Base-by-base conservation (phyloP, 2,113 vertebrate species). In the Ploceus nigricollis region DNA sequence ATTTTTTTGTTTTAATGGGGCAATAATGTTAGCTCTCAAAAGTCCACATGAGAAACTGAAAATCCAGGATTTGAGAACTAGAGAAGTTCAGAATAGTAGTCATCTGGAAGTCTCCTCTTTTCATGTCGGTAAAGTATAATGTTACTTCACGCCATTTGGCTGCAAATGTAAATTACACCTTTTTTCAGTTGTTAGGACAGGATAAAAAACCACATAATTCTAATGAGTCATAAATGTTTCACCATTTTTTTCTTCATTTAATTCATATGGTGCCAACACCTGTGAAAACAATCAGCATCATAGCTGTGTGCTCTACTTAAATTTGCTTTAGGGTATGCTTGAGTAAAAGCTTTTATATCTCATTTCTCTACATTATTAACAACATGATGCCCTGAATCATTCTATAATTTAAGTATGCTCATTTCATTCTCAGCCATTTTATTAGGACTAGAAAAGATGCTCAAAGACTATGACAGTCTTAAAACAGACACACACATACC, bases 241-340 rank as follows among this genome's bases (percentile, higher is more conserved):
- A 97, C 95, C 96, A 91, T 97, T 97, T 97, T 96, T 97, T 97
- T 96, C 94, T 97, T 92, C 97, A 82, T 97, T 97, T 97, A 97
- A 97, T 97, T 97, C 96, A 95, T 97, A 96, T 96, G 93, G 95
- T 97, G 96, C 96, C 97, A 97, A 97, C 96, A 97, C 92, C 97
- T 97, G 97, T 97, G 93, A 97, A 97, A 97, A 97, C 97, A 97
- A 97, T 97, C 96, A 94, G 87, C 96, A 96, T 97, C 95, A 96
- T 97, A 94, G 92, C 92, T 96, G 83, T 77, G 91, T 95, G 95
- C 94, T 97, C 95, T 91, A 95, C 90, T 96, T 96, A 93, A 96
- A 90, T 95, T 94, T 94, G 95, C 94, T 97, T 96, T 91, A 95
- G 95, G 95, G 91, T 95, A 93, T 93, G 94, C 89, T 94, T 82